Percentiles rank a stretch among this genome's conserved stretches.
These are phyloP conservation scores for Micrasema longulum DNA, from an alignment of 1,140 invertebrate species.

Conservation along the genomic window DNA sequence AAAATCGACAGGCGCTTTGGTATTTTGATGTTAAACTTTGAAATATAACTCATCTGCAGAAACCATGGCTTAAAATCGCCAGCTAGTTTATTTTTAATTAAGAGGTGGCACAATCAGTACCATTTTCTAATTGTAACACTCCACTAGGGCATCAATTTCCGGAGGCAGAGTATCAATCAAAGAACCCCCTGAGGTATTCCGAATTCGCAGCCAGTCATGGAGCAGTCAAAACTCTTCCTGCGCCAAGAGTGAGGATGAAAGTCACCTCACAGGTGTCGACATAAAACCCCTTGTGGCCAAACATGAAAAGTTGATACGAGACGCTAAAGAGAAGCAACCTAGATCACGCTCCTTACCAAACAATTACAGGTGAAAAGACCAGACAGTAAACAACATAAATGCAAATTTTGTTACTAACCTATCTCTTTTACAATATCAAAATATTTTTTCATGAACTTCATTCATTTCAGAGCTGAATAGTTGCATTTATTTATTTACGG, in stretches of 20 bases:
- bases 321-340: constrained; percentile 60
- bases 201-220: constrained; percentile 44
- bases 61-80: too few species aligned
- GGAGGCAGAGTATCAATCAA: not conserved
- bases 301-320: constrained; percentile 65
- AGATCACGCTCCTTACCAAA: constrained; percentile 62
- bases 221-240: constrained; percentile 2
- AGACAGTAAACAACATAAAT: too few species aligned
- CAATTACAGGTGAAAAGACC: constrained; percentile 44
- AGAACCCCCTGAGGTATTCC: constrained; percentile 13
- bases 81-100: not conserved
- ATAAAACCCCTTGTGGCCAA: constrained; percentile 66
- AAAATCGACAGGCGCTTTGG: too few species aligned
- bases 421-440: too few species aligned
- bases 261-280: constrained; percentile 55
- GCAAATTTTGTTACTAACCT: too few species aligned
- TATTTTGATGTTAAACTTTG: too few species aligned
- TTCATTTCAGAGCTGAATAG: too few species aligned
- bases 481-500: too few species aligned
- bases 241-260: not conserved
- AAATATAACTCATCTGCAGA: too few species aligned
- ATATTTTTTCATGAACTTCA: too few species aligned
- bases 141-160: constrained; percentile 10
- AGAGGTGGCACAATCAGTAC: not conserved
- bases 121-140: not conserved